Conservation (phyloP, 2,797 vertebrate genomes). For the Mus minutoides region DNA sequence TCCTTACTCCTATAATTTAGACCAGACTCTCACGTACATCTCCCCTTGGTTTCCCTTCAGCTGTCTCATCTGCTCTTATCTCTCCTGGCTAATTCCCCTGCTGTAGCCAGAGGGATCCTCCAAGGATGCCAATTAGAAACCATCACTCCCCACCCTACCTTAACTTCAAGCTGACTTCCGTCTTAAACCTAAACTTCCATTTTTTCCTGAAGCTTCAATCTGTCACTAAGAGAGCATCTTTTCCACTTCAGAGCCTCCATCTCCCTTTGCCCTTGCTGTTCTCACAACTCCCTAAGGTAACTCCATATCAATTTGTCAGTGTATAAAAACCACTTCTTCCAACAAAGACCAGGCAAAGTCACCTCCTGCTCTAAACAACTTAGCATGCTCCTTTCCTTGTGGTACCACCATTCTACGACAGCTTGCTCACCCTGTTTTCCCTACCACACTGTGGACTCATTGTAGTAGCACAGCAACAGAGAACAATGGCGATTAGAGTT, state of each 20-base stretch:
- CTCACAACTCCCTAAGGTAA: background rate
- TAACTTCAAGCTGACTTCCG: background rate
- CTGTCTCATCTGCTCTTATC: background rate
- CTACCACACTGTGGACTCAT: background rate
- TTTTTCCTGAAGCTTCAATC: background rate
- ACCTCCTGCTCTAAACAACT: background rate
- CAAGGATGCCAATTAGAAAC: background rate
- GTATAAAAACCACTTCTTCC: background rate
- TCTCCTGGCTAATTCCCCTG: background rate
- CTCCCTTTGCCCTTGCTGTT: background rate
- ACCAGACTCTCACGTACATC: background rate
- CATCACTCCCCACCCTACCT: background rate
- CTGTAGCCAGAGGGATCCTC: background rate
- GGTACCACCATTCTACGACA: background rate
- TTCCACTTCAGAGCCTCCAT: background rate
- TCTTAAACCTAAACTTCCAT: constrained; percentile 10
- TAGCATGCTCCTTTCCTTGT: background rate
- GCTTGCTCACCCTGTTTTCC: background rate
- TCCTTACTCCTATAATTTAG: background rate
- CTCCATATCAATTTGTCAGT: background rate
- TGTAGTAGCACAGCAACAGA: background rate
- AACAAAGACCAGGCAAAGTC: background rate
- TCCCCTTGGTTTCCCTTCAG: background rate
- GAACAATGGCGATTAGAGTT: background rate
- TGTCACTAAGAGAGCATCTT: background rate